Evolutionary conservation across 1,140 invertebrate genomes (phyloP), one percentile per base, ranked within the genome.

Genomic region (Bactericera cockerelli): DNA sequence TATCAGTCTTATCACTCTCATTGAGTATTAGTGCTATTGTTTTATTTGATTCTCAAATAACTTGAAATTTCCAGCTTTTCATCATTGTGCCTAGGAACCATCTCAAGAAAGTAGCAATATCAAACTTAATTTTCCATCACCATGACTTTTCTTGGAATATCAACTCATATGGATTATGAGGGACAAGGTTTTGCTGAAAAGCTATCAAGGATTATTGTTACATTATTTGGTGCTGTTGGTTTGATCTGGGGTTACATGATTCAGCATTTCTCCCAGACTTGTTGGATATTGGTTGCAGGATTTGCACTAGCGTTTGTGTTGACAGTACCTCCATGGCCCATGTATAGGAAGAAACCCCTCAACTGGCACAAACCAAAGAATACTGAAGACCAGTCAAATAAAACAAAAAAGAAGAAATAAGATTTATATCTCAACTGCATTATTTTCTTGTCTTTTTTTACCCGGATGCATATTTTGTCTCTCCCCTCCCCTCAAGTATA

Each of bases 201-300:
- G 68, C 75, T 88, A 55, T 94, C 89, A 13, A 81, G 90, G 68
- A 79, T 89, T 6, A 93, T 94, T 25, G 91, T 96, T 60, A 82
- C 88, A 22, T 67, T 93, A 19, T 94, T 93, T 75, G 91, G 87
- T 33, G 81, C 83, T 59, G 85, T 93, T 58, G 92, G 93, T 21
- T 79, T 95, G 26, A 73, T 88, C 53, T 92, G 88, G 83, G 93
- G 93, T n/a, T 94, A 92, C 60, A 79, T 89, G 21, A 89, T 93
- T 66, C 91, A 97, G 72, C 89, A 94, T 71, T 96, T 95, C 70
- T 95, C 91, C 0, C 89, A 93, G 70, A 93, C 92, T 4, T 85
- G 95, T 19, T 92, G 91, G 61, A 89, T 94, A 67, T 74, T 96
- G n/a, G 86, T 84, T 22, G 89, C 86, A 67, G 92, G 93, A 62